Evolutionary conservation across 2,888 invertebrate genomes (phyloP), one percentile per base, ranked within the genome.

Genomic region (Euspilapteryx auroguttella): DNA sequence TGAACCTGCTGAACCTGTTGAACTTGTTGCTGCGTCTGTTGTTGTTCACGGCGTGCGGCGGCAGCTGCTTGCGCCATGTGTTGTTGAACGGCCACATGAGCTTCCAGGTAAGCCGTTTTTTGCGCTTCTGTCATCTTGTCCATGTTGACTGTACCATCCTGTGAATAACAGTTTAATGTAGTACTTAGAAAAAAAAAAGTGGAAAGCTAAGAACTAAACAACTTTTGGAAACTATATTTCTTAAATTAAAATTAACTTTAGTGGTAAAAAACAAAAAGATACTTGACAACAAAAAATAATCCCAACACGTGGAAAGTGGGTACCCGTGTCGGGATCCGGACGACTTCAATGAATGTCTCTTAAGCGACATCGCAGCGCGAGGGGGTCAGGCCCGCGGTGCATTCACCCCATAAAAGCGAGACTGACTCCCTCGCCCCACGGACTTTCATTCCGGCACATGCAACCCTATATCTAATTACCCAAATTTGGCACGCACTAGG

Each of bases 71-170:
- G 85, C 22, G 85, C 85, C 84, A 86, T 86, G 53, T 86, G 86
- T 50, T 86, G 86, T 56, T 86, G 86, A 29, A 87, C 83, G 34
- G 85, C 86, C 52, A 85, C 85, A 54, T 84, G 86, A 33, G 86
- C 85, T 59, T 87, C 86, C 38, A 85, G 66, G 49, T 87, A 87
- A 29, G 85, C 83, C 36, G 85, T 82, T 59, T 86, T 85, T 55
- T 86, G 86, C 40, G 79, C 83, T 62, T 80, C 84, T 41, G 81
- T 84, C 86, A 87, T 86, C 58, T 86, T 86, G 47, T 86, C 86
- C 79, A 86, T 85, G 46, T 86, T 85, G 38, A 81, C 81, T 35
- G 82, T 81, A 38, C 81, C 81, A 57, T 79, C 80, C 85, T 85
- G 44, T 24, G 34, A 28, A 28, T 31, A 32, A 33, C 20, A 34